phyloP scores from a whole-genome alignment of 2,888 invertebrate species.

The Branchinecta sandiegonensis region DNA sequence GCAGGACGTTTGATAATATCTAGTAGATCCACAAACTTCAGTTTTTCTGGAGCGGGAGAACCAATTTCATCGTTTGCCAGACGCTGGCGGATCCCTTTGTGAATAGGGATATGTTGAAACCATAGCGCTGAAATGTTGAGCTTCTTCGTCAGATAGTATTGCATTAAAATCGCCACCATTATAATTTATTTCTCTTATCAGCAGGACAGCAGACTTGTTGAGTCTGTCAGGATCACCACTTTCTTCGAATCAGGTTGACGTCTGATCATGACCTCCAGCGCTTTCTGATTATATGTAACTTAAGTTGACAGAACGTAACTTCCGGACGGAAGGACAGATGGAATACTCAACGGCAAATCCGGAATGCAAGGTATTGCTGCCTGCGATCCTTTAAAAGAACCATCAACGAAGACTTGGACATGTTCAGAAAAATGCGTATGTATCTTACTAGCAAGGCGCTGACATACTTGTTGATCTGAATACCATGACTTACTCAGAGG shows the following conservation, averaged over 20 bases:
- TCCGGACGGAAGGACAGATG: background rate
- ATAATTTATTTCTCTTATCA: background rate
- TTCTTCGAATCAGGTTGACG: background rate
- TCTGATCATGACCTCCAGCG: background rate
- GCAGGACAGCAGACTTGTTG: background rate
- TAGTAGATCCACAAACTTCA: background rate
- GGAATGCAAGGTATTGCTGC: conserved; percentile 3
- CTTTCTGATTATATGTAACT: background rate
- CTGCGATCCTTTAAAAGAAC: background rate
- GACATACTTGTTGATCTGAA: background rate
- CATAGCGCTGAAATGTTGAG: background rate
- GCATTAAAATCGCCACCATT: background rate
- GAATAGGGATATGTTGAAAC: background rate
- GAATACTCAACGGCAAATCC: background rate
- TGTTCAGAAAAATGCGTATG: background rate
- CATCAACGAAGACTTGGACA: background rate
- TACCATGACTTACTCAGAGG: background rate
- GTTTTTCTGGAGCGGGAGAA: background rate
- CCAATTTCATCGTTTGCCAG: background rate
- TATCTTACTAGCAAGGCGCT: background rate
- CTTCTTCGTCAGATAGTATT: background rate
- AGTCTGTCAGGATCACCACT: background rate
- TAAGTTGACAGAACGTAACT: background rate
- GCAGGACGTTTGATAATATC: background rate
- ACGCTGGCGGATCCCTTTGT: background rate